A percentile compares a stretch with the other conserved stretches of the same genome.
phyloP scores from a whole-genome alignment of 2,888 invertebrate genomes.

The Acleris laterana region DNA sequence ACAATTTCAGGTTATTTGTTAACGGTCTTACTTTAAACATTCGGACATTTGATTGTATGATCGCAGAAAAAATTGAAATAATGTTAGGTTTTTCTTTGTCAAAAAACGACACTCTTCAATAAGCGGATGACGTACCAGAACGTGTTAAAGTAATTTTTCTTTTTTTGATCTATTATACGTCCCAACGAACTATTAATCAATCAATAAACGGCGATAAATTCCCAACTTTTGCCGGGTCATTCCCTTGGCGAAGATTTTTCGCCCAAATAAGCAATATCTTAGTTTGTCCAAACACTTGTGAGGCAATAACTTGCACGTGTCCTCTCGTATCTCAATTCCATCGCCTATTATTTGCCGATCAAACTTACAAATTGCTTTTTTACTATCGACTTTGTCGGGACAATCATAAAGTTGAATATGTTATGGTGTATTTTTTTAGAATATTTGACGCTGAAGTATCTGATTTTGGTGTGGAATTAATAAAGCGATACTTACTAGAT shows the following conservation, averaged over 20 bases:
- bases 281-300: slow-evolving; percentile 79
- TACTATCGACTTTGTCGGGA: slow-evolving; percentile 33
- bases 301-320: slow-evolving; percentile 81
- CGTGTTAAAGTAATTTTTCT: too few relatives aligned
- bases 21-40: too few relatives aligned
- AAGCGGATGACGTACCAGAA: too few relatives aligned
- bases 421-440: slow-evolving; percentile 9
- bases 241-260: slow-evolving; percentile 60
- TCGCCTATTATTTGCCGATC: slow-evolving; percentile 60
- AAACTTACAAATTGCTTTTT: slow-evolving; percentile 40
- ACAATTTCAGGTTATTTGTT: too few relatives aligned
- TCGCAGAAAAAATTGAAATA: too few relatives aligned
- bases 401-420: slow-evolving; percentile 28
- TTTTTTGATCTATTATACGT: too few relatives aligned
- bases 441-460: slow-evolving; percentile 47
- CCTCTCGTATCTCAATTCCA: slow-evolving; percentile 78
- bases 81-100: too few relatives aligned
- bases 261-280: slow-evolving; percentile 77
- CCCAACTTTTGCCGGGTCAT: slow-evolving; percentile 36
- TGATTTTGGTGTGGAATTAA: slow-evolving; percentile 66
- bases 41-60: too few relatives aligned
- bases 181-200: slow-evolving; percentile 28
- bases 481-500: slow-evolving; percentile 67
- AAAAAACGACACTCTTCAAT: too few relatives aligned
- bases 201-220: slow-evolving; percentile 27